Base-by-base conservation (phyloP, 2,888 invertebrate genomes). In the Erynnis tages region DNA sequence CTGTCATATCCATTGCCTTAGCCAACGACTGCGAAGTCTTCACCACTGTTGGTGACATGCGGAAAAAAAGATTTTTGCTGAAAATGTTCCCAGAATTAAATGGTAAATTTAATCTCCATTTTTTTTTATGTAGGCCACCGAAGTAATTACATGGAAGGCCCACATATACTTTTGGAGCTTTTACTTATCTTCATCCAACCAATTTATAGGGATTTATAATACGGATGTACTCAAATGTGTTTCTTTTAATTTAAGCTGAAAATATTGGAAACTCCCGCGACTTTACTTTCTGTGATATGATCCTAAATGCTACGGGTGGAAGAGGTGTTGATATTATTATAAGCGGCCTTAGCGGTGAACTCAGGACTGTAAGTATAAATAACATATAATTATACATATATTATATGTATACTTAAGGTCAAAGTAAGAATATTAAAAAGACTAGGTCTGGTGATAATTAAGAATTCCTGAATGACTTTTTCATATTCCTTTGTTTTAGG, bases 181-280 rank as follows among this genome's bases (percentile, higher is more conserved):
- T 8, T 25, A 6, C 1, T 25, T 25, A 8, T 25, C n/a, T 1
- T 2, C n/a, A 7, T 8, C 7, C 7, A 8, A 25, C 1, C 29
- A 10, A 0, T 5, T 10, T 10, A n/a, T 29, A 29, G 2, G 2
- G 10, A 10, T 29, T 10, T 2, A 10, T 11, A n/a, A n/a, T n/a
- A n/a, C 10, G 1, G 4, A 2, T 29, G n/a, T n/a, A n/a, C n/a
- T 29, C n/a, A 10, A 29, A 10, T 4, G 10, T 41, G 17, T 30
- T n/a, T 6, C 1, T 13, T 17, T 14, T 16, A 4, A n/a, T 73
- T 72, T 37, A 56, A 82, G 82, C 65, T 40, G 65, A 73, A 1
- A 57, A 79, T 16, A 73, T 83, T n/a, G 76, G 76, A 8, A 70
- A 70, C 54, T 82, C 80, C 1, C 66, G 80, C 0, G 72, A 82